Conservation (phyloP, 2,888 invertebrate species). For the Geotrupes spiniger region DNA sequence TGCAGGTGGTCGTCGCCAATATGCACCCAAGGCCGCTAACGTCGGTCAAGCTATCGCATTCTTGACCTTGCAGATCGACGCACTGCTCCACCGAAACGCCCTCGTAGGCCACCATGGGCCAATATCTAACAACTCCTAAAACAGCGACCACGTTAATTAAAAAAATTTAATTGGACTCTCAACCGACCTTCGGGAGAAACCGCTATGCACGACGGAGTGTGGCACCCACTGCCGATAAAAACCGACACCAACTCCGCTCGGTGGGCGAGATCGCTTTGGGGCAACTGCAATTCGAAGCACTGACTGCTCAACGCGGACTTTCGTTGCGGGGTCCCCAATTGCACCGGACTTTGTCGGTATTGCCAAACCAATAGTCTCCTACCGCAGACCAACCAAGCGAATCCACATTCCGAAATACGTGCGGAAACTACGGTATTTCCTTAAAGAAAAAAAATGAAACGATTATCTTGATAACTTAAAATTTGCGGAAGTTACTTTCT, state of each 20-base stretch:
- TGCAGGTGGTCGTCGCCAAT: slow-evolving; percentile 89
- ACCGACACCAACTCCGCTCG: slow-evolving; percentile 80
- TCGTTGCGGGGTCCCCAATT: slow-evolving; percentile 51
- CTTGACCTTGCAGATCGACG: slow-evolving; percentile 84
- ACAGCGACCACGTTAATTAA: neutral
- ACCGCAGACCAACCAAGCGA: slow-evolving; percentile 71
- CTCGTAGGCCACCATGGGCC: slow-evolving; percentile 88
- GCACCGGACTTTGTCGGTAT: slow-evolving; percentile 52
- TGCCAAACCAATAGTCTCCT: slow-evolving; percentile 86
- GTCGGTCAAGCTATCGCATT: slow-evolving; percentile 73
- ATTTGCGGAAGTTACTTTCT: slow-evolving; percentile 52
- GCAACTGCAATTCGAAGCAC: slow-evolving; percentile 82
- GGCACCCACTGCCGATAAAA: slow-evolving; percentile 59
- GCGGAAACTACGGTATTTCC: slow-evolving; percentile 30
- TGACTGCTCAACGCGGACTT: slow-evolving; percentile 53
- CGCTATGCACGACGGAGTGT: slow-evolving; percentile 79
- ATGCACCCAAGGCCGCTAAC: slow-evolving; percentile 73
- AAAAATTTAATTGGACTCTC: slow-evolving; percentile 12
- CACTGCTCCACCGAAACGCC: slow-evolving; percentile 80
- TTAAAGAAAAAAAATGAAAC: slow-evolving; percentile 3
- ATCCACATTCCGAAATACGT: slow-evolving; percentile 54
- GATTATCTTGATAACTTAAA: slow-evolving; percentile 2
- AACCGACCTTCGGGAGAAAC: slow-evolving; percentile 93
- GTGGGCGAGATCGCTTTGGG: slow-evolving; percentile 90
- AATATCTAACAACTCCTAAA: slow-evolving; percentile 79